These are phyloP conservation scores for Lithophane ornitopus DNA, from an alignment of 2,888 invertebrate species.

Conservation along the genomic window DNA sequence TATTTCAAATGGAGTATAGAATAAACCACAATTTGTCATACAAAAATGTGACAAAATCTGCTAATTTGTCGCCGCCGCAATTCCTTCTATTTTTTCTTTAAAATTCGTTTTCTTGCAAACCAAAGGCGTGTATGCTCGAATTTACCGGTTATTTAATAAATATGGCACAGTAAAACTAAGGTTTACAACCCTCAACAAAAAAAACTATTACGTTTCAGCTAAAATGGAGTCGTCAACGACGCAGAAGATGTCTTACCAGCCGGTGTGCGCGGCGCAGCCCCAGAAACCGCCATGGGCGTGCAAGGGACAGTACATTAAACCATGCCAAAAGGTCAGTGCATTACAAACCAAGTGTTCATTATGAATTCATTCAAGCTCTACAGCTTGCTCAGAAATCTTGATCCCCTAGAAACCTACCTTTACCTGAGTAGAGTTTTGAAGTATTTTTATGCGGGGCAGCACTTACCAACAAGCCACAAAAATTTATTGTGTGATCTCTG, in stretches of 20 bases:
- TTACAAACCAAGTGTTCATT: neutral
- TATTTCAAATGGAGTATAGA: no score
- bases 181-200: neutral
- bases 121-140: neutral
- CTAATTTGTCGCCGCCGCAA: neutral
- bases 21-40: neutral
- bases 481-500: neutral
- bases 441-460: neutral
- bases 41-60: neutral
- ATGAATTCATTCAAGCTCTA: neutral
- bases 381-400: neutral
- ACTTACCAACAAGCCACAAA: neutral
- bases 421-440: neutral
- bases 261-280: constrained; percentile 82
- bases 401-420: neutral
- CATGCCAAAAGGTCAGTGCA: constrained; percentile 81
- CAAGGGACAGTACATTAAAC: constrained; percentile 86
- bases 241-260: constrained; percentile 90
- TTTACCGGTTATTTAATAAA: neutral
- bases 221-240: constrained; percentile 90
- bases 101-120: neutral
- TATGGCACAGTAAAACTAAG: neutral
- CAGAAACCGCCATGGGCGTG: constrained; percentile 88
- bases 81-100: no score
- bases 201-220: constrained; percentile 70